phyloP scores from a whole-genome alignment of 1,140 invertebrate genomes.

The Ladona fulva region DNA sequence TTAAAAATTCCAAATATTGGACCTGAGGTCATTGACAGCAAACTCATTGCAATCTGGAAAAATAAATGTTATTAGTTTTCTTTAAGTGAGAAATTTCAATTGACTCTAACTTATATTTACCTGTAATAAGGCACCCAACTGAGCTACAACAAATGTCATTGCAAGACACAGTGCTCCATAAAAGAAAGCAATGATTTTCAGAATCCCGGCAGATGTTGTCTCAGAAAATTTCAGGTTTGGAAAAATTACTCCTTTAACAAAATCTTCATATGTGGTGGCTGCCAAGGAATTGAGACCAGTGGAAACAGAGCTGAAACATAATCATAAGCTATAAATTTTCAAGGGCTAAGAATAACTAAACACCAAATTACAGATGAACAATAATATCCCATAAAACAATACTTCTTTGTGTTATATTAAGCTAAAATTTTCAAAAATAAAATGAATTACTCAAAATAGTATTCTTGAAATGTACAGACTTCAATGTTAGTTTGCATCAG shows the following conservation, averaged over 20 bases:
- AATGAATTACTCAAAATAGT: no score
- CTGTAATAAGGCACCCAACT: conserved; percentile 57
- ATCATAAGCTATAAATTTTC: no score
- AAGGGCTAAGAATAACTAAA: no score
- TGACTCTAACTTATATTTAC: conserved; percentile 26
- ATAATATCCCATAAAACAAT: no score
- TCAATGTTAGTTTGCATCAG: no score
- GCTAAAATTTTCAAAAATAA: no score
- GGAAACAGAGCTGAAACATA: conserved; percentile 66
- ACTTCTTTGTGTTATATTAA: no score
- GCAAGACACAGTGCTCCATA: conserved; percentile 51
- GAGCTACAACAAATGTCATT: conserved; percentile 57
- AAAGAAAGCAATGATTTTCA: conserved; percentile 57
- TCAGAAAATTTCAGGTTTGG: conserved; percentile 51
- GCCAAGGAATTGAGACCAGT: conserved; percentile 87
- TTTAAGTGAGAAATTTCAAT: not conserved
- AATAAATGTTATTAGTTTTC: no score
- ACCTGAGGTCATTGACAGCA: conserved; percentile 24
- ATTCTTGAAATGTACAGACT: no score
- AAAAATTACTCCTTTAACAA: not conserved
- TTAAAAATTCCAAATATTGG: conserved; percentile 40
- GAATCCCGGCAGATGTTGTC: conserved; percentile 50
- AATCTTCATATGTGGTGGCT: conserved; percentile 74
- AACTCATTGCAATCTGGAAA: conserved; percentile 34
- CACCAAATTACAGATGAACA: no score